These are phyloP conservation scores for Radopholus similis DNA, from an alignment of 1,140 invertebrate genomes.

Conservation along the genomic window DNA sequence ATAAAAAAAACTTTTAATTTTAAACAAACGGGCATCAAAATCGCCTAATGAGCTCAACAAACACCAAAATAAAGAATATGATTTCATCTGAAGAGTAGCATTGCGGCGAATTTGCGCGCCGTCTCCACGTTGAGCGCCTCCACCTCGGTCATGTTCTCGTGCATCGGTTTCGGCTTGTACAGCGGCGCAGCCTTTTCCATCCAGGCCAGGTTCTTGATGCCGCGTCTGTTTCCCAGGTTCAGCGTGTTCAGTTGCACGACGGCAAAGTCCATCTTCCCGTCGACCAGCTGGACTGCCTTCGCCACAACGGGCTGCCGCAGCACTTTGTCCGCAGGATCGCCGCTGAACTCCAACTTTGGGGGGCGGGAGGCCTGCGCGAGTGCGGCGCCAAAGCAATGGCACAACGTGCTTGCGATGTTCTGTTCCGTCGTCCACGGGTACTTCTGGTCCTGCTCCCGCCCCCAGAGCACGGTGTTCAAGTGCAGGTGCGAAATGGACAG, in stretches of 20 bases:
- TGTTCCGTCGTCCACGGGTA: slow-evolving; percentile 59
- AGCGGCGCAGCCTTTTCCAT: slow-evolving; percentile 46
- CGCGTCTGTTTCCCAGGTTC: slow-evolving; percentile 28
- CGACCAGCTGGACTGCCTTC: slow-evolving; percentile 49
- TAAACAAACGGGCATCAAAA: slow-evolving; percentile 18
- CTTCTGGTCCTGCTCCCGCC: slow-evolving; percentile 51
- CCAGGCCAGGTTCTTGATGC: slow-evolving; percentile 55
- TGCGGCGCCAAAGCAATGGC: slow-evolving; percentile 51
- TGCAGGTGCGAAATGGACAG: slow-evolving; percentile 7
- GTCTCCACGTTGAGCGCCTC: slow-evolving; percentile 48
- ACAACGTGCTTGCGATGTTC: slow-evolving; percentile 54
- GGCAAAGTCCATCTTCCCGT: slow-evolving; percentile 53
- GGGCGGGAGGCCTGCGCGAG: slow-evolving; percentile 42
- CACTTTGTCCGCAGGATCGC: not conserved
- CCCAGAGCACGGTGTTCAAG: slow-evolving; percentile 42
- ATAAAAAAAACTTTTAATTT: not conserved
- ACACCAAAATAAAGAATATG: not conserved
- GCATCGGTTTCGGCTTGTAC: slow-evolving; percentile 49
- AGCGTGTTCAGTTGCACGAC: slow-evolving; percentile 53
- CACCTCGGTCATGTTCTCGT: slow-evolving; percentile 46
- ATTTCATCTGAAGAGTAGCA: slow-evolving; percentile 33
- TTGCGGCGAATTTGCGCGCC: slow-evolving; percentile 43
- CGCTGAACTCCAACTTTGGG: not conserved
- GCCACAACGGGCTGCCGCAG: slow-evolving; percentile 34
- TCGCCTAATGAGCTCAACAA: slow-evolving; percentile 18